phyloP scores from a whole-genome alignment of 2,888 invertebrate genomes.

The Orthonychiurus folsomi region DNA sequence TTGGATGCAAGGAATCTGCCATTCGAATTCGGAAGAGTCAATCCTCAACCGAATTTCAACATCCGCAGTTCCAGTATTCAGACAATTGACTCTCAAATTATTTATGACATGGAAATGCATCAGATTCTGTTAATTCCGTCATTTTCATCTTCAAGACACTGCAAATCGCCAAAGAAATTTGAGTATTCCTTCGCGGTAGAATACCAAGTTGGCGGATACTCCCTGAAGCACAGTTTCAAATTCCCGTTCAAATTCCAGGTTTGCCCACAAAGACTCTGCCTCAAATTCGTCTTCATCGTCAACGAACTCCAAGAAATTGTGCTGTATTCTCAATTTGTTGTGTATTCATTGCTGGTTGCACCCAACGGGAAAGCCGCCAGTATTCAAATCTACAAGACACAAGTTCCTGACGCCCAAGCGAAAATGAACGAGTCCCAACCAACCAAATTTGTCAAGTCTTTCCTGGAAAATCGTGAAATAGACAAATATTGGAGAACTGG shows the following conservation, averaged over 20 bases:
- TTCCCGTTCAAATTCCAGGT: neutral
- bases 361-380: neutral
- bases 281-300: neutral
- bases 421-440: neutral
- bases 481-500: neutral
- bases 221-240: neutral
- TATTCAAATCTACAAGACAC: neutral
- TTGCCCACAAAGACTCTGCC: slow-evolving; percentile 2
- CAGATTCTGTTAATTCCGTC: neutral
- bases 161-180: neutral
- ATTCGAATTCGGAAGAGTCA: too few species aligned
- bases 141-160: neutral
- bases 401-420: neutral
- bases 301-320: neutral
- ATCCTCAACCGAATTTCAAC: too few species aligned
- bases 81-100: neutral
- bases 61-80: too few species aligned
- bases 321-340: neutral
- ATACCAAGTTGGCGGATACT: neutral
- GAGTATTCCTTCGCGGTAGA: neutral
- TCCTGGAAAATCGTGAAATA: neutral
- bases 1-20: too few species aligned
- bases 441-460: neutral
- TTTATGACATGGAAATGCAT: neutral
- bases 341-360: neutral